phyloP scores from a whole-genome alignment of 2,797 vertebrate species.

The Cossypha heuglini region DNA sequence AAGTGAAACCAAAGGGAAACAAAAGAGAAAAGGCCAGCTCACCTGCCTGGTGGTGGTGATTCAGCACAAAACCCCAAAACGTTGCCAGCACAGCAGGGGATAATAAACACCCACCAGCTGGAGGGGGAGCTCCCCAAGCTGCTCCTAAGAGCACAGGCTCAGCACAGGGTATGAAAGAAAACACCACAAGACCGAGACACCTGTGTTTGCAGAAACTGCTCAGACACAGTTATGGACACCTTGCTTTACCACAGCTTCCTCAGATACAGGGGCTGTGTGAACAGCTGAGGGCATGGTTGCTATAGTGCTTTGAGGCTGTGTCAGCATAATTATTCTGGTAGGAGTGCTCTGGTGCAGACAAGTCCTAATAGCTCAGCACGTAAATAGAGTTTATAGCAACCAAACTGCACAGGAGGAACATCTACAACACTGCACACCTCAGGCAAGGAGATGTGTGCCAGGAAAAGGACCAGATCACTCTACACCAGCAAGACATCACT shows the following conservation, averaged over 20 bases:
- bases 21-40: neutral
- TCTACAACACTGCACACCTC: neutral
- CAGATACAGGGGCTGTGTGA: neutral
- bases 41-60: neutral
- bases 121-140: neutral
- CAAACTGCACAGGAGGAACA: neutral
- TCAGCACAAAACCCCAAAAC: neutral
- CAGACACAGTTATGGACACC: accelerated
- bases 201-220: constrained; percentile 5
- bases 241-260: neutral
- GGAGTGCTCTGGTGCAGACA: neutral
- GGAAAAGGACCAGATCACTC: neutral
- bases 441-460: neutral
- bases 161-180: neutral
- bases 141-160: neutral
- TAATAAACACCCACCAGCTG: neutral
- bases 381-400: neutral
- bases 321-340: neutral
- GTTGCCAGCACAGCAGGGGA: neutral
- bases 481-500: neutral
- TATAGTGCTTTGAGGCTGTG: neutral
- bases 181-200: accelerated
- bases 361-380: neutral
- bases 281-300: neutral
- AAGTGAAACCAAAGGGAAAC: neutral